A percentile compares a stretch with the other conserved stretches of the same genome.
These are phyloP conservation scores for Holcopasites calliopsidis DNA, from an alignment of 1,140 invertebrate species.

Conservation along the genomic window DNA sequence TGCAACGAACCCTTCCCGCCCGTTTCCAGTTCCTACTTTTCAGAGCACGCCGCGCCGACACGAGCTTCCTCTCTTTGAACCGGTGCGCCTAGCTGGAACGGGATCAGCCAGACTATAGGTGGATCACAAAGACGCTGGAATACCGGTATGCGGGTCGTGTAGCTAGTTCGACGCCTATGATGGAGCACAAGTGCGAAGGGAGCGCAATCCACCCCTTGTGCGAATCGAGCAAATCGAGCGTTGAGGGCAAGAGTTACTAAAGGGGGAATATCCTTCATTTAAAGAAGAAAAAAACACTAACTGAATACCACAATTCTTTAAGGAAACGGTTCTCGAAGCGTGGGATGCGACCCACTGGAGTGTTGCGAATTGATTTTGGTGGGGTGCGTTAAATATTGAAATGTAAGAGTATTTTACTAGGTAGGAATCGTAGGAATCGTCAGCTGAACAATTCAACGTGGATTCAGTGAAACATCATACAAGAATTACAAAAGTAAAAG, in stretches of 20 bases:
- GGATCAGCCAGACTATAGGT: conserved; percentile 31
- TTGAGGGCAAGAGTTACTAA: conserved; percentile 50
- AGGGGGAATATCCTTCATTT: too few species aligned
- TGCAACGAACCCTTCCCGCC: conserved; percentile 52
- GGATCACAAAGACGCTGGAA: conserved; percentile 43
- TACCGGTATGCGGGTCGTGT: conserved; percentile 59
- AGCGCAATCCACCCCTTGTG: conserved; percentile 24
- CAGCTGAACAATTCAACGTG: too few species aligned
- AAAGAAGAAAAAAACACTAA: too few species aligned
- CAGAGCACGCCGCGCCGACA: conserved; percentile 32
- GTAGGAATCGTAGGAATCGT: too few species aligned
- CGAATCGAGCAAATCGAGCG: conserved; percentile 6
- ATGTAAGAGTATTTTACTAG: too few species aligned
- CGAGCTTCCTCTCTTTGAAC: conserved; percentile 51
- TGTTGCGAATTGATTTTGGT: too few species aligned
- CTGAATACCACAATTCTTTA: too few species aligned
- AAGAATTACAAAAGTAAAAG: too few species aligned
- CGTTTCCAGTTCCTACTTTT: conserved; percentile 54
- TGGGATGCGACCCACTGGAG: too few species aligned
- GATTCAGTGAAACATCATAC: too few species aligned
- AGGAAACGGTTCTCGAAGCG: too few species aligned
- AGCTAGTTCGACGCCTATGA: conserved; percentile 38
- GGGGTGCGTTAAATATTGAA: too few species aligned
- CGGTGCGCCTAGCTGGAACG: conserved; percentile 37
- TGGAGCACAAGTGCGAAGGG: conserved; percentile 29